These are phyloP conservation scores for Tachystola acroxantha DNA, from an alignment of 2,888 invertebrate species.

Conservation along the genomic window DNA sequence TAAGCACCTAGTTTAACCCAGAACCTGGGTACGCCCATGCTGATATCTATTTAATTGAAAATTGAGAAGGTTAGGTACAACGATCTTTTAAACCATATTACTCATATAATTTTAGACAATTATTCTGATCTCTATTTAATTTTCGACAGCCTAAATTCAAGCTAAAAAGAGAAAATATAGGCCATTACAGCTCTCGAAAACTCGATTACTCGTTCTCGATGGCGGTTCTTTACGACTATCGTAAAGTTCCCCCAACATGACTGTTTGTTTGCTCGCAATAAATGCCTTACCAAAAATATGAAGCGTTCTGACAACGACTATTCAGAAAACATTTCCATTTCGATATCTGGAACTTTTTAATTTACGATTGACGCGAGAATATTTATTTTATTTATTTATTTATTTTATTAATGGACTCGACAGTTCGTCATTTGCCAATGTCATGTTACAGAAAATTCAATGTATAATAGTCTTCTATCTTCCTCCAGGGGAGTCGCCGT, in stretches of 20 bases:
- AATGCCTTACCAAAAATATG: slow-evolving; percentile 18
- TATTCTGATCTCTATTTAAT: slow-evolving; percentile 7
- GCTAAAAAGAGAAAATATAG: slow-evolving; percentile 22
- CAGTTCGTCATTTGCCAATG: no score
- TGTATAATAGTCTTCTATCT: no score
- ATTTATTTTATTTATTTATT: no score
- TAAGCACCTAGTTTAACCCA: no score
- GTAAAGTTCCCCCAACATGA: slow-evolving; percentile 34
- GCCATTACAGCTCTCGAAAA: slow-evolving; percentile 21
- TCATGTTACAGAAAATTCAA: no score
- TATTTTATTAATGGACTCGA: no score
- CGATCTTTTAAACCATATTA: not conserved
- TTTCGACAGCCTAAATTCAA: slow-evolving; percentile 3
- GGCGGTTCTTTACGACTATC: slow-evolving; percentile 36
- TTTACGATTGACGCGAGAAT: no score
- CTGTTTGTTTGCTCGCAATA: slow-evolving; percentile 34
- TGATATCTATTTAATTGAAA: no score
- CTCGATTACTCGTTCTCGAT: slow-evolving; percentile 36
- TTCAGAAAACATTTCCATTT: slow-evolving; percentile 5
- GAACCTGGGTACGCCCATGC: no score
- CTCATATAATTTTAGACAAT: no score
- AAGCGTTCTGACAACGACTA: slow-evolving; percentile 11
- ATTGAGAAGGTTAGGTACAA: no score
- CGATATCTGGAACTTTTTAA: slow-evolving; percentile 13
- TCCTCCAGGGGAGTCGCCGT: no score